Evolutionary conservation across 2,888 invertebrate genomes (phyloP).

Genomic region (Ectobius pallidus): DNA sequence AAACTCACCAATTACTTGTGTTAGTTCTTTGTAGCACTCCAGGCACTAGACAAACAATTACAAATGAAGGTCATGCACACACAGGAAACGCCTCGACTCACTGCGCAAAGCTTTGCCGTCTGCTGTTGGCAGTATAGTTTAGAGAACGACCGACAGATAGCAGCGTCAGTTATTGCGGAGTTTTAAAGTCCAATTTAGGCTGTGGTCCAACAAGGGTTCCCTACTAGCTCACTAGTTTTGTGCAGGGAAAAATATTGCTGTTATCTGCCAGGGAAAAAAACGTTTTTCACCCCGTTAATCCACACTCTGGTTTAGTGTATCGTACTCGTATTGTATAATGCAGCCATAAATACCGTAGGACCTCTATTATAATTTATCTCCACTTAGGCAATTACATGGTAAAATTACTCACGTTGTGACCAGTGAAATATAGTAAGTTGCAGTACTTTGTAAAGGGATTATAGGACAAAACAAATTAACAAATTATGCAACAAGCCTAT

Average conservation of each 20-base stretch:
- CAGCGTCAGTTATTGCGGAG: not conserved
- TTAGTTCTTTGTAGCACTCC: not conserved
- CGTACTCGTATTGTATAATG: no score
- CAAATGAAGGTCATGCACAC: not conserved
- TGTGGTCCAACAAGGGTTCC: not conserved
- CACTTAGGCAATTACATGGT: no score
- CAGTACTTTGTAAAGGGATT: no score
- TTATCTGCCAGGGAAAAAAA: no score
- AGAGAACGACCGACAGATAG: not conserved
- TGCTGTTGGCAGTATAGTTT: not conserved
- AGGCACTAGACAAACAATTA: not conserved
- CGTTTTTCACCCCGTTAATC: no score
- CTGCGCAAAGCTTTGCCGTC: not conserved
- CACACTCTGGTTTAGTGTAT: no score
- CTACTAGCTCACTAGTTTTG: not conserved
- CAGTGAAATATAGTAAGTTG: no score
- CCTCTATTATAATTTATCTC: no score
- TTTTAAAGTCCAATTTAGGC: not conserved
- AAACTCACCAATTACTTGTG: not conserved
- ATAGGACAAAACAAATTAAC: no score
- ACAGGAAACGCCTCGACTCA: not conserved
- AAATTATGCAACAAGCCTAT: no score
- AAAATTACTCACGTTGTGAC: no score
- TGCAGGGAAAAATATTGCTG: not conserved
- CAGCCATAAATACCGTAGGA: no score